Base-by-base conservation (phyloP, 1,140 invertebrate genomes). In the Pseudomyrmex pallidus region DNA sequence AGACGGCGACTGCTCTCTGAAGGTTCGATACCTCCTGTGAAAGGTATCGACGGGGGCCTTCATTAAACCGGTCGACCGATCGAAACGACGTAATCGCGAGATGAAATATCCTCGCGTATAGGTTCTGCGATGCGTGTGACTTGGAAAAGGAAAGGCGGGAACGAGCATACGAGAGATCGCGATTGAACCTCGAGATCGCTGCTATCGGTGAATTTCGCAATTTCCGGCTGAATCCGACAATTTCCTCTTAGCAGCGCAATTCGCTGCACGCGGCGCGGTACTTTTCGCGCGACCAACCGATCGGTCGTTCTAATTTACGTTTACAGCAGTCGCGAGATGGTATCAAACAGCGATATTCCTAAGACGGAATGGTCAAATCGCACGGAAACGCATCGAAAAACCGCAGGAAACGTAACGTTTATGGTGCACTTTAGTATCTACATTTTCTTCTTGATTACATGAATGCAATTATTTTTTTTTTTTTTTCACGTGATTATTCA, bases 201-300 rank as follows among this genome's bases (percentile, higher is more conserved):
- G 44, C 20, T 70, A 78, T 78, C 76, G 54, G 44, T 44, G 64
- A 78, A 70, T 78, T 78, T 68, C 66, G 76, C 76, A 80, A 80
- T 80, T 80, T 80, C 66, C 76, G 76, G 54, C 54, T 72, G 76
- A 80, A 80, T 80, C 56, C 66, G 44, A 80, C 44, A 80, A 80
- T 80, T 80, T 80, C 66, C 76, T 70, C 44, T 35, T 15, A 44
- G 44, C 64, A 35, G 67, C 15, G 52, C 62, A 48, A 35, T 56
- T 63, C 7, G 46, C 52, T 50, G 48, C 74, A 67, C 62, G 62
- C 61, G 17, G 35, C 20, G 44, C 54, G 20, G 7, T 35, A 59
- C 66, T 80, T 70, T 35, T 80, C 52, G 54, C 44, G 44, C 52
- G 35, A 78, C 44, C 54, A 22, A 59, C 44, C 76, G 8, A 80